phyloP scores from a whole-genome alignment of 2,797 vertebrate genomes.

The Glyptemys insculpta region DNA sequence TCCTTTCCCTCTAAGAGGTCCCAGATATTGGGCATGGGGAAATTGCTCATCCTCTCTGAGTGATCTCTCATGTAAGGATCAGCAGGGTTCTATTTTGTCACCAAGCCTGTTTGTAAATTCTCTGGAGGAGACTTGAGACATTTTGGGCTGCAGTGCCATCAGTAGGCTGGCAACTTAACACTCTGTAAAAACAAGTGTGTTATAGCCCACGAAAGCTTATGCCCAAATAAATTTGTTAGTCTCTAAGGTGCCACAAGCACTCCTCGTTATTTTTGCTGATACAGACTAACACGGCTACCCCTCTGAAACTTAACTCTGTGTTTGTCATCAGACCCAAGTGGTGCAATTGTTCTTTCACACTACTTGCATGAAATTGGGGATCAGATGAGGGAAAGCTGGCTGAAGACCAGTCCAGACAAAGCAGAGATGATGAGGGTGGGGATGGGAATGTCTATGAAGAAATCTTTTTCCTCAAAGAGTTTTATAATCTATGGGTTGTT shows the following conservation, averaged over 20 bases:
- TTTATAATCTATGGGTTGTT: background rate
- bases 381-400: background rate
- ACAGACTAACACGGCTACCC: too few relatives aligned
- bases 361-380: background rate
- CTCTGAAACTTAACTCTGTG: background rate
- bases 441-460: background rate
- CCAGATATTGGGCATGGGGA: fast-evolving
- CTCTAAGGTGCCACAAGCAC: too few relatives aligned
- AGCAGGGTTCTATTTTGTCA: background rate
- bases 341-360: background rate
- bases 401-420: background rate
- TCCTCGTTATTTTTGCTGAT: too few relatives aligned
- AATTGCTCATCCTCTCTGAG: fast-evolving
- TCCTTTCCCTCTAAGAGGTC: background rate
- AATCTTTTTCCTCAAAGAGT: too few relatives aligned
- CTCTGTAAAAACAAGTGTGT: too few relatives aligned
- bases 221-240: too few relatives aligned
- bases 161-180: background rate
- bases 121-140: background rate
- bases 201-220: too few relatives aligned
- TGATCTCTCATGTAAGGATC: background rate
- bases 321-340: background rate
- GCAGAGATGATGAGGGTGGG: background rate
- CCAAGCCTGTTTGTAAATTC: background rate
- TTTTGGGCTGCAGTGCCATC: background rate